Evolutionary conservation across 2,797 vertebrate genomes (phyloP).

Genomic region (Trematomus bernacchii): DNA sequence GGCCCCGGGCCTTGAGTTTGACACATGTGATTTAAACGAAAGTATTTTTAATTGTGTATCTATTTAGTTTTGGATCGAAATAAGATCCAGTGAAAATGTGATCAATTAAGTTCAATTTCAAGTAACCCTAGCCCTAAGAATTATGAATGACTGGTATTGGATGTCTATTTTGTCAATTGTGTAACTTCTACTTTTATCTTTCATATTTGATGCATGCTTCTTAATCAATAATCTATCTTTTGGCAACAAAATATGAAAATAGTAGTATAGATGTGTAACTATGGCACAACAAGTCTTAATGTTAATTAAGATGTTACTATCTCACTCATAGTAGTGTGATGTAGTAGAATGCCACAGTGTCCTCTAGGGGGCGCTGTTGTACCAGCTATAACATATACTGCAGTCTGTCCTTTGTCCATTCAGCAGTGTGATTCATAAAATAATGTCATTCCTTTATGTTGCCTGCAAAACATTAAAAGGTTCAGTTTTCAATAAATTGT

Average conservation of each 20-base stretch:
- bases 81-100: background rate
- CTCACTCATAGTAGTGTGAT: background rate
- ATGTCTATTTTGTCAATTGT: no score
- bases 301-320: background rate
- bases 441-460: conserved; percentile 21
- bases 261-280: no score
- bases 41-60: background rate
- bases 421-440: conserved; percentile 49
- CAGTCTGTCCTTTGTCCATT: conserved; percentile 5
- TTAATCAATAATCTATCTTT: no score
- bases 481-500: background rate
- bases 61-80: background rate
- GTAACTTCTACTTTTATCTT: no score
- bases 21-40: no score
- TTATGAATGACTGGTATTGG: no score
- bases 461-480: background rate
- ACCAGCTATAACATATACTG: background rate
- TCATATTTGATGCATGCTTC: no score
- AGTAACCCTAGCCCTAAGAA: no score
- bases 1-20: no score
- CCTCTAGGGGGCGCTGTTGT: conserved; percentile 34
- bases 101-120: no score
- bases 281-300: background rate
- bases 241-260: no score
- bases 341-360: background rate